A percentile compares a stretch with the other conserved stretches of the same genome.
Conservation (phyloP, 53 echinoderm and acorn worm species). For the Echinometra lucunter region DNA sequence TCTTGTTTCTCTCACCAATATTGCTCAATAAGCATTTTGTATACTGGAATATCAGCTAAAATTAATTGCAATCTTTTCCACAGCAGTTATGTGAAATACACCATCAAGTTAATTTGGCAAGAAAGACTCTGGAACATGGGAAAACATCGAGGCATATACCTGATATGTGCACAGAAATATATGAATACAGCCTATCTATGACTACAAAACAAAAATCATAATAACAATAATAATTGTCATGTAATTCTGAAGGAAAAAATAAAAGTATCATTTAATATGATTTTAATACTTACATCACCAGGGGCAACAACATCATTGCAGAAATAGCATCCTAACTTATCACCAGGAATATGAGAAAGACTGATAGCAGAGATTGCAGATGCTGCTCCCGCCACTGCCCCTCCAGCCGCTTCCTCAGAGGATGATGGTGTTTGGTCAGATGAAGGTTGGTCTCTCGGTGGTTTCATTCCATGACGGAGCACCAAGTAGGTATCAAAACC, state of each 20-base stretch:
- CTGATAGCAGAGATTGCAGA: neutral
- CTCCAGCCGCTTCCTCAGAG: constrained; percentile 19
- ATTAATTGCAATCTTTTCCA: neutral
- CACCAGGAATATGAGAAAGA: constrained; percentile 83
- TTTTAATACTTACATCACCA: constrained; percentile 87
- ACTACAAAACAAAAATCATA: neutral
- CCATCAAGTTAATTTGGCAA: neutral
- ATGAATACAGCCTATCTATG: neutral
- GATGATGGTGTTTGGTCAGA: neutral
- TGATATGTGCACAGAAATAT: neutral
- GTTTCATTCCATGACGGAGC: constrained; percentile 94
- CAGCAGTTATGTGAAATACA: neutral
- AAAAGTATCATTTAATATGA: neutral
- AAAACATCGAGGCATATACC: no score
- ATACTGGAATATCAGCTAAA: neutral
- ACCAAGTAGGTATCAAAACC: constrained; percentile 99
- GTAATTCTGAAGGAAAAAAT: neutral
- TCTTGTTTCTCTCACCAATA: no score
- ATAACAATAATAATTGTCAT: neutral
- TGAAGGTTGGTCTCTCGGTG: constrained; percentile 63
- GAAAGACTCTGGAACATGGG: no score
- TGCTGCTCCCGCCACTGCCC: constrained; percentile 26
- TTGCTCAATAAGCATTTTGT: no score
- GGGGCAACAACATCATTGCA: constrained; percentile 99
- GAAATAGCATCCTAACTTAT: constrained; percentile 94